These are phyloP conservation scores for Ceyx cyanopectus DNA, from an alignment of 2,113 vertebrate species.

Conservation along the genomic window DNA sequence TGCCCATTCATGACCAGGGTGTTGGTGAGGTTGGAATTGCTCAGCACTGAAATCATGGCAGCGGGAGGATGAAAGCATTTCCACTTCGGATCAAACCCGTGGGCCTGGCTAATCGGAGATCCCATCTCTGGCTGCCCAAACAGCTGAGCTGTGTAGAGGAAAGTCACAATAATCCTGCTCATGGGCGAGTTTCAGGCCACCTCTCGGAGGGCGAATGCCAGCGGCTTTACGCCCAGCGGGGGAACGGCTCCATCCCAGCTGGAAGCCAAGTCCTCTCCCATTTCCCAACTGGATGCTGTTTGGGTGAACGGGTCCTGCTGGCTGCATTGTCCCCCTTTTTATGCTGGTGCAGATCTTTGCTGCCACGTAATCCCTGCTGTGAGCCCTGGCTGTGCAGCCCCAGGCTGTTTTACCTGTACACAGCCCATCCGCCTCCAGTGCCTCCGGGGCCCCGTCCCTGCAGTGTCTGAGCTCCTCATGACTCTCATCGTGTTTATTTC, in stretches of 20 bases:
- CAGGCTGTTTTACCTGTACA: background rate
- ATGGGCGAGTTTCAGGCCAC: background rate
- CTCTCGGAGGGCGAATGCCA: background rate
- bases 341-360: background rate
- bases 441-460: fast-evolving
- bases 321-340: background rate
- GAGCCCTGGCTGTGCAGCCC: background rate
- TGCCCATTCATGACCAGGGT: fast-evolving
- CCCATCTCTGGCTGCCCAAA: background rate
- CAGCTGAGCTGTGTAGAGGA: background rate
- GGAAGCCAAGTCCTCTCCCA: background rate
- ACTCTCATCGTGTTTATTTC: fast-evolving
- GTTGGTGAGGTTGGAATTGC: background rate
- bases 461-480: fast-evolving
- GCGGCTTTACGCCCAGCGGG: fast-evolving
- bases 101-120: background rate
- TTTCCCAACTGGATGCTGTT: background rate
- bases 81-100: background rate
- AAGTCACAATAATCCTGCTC: background rate
- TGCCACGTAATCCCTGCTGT: background rate
- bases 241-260: background rate
- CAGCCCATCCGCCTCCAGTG: background rate
- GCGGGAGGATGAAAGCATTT: background rate
- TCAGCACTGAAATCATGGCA: background rate
- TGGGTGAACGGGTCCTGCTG: fast-evolving